Percentiles rank a stretch among this genome's conserved stretches.
Evolutionary conservation across 2,113 vertebrate species (phyloP).

Genomic region (Spizaetus ornatus): DNA sequence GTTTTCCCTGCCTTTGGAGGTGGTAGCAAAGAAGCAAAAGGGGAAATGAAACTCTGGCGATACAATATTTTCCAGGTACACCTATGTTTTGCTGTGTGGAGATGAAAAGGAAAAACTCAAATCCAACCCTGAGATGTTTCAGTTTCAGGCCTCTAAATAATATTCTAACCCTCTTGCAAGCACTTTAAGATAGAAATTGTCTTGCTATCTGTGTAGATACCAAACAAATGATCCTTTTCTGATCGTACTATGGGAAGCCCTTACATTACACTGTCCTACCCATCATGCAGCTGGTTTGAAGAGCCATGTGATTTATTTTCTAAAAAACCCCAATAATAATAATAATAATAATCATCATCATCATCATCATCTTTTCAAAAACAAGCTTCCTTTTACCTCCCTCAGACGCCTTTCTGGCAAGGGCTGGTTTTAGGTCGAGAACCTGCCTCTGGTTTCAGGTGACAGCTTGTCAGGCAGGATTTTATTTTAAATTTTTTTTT

Average conservation of each 20-base stretch:
- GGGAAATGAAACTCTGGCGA: background rate
- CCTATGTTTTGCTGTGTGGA: fast-evolving
- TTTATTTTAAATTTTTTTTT: background rate
- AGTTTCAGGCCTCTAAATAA: background rate
- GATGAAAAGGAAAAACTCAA: background rate
- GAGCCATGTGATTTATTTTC: background rate
- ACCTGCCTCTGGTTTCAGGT: constrained; percentile 55
- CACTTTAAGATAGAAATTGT: background rate
- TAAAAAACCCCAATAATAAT: background rate
- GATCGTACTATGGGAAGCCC: background rate
- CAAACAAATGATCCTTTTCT: background rate
- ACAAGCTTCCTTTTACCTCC: background rate
- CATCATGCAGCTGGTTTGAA: background rate
- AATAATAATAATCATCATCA: too few relatives aligned
- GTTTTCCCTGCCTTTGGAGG: background rate
- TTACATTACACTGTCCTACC: background rate
- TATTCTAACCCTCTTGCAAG: background rate
- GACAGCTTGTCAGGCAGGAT: constrained; percentile 54
- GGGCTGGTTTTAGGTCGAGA: constrained; percentile 29
- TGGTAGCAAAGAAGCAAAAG: background rate
- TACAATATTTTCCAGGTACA: background rate
- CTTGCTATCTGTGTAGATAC: background rate
- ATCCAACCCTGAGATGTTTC: background rate
- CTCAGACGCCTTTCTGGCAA: background rate
- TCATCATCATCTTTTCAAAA: background rate